A percentile compares a stretch with the other conserved stretches of the same genome.
Evolutionary conservation across 1,140 invertebrate species (phyloP).

Genomic region (Stenopsyche tienmushanensis): DNA sequence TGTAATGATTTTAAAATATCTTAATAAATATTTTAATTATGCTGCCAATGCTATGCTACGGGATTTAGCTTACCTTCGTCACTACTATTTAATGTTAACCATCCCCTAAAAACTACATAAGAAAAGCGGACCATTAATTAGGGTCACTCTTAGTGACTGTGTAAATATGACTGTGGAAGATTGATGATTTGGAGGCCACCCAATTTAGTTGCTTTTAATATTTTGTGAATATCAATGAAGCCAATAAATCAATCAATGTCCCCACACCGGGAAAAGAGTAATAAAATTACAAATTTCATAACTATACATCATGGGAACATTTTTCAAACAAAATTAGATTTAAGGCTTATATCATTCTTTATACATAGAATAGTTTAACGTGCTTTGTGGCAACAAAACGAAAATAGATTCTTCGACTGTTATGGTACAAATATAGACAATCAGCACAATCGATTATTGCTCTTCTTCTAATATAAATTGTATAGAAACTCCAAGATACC

Average conservation of each 20-base stretch:
- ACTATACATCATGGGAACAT: neutral
- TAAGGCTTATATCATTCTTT: too few relatives aligned
- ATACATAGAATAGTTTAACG: too few relatives aligned
- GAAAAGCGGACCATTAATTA: conserved; percentile 25
- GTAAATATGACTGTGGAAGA: conserved; percentile 28
- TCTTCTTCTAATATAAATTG: too few relatives aligned
- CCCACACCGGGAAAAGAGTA: neutral
- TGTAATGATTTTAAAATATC: too few relatives aligned
- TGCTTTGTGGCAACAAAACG: too few relatives aligned
- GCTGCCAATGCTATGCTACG: too few relatives aligned
- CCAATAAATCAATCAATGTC: conserved; percentile 32
- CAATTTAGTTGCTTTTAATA: conserved; percentile 31
- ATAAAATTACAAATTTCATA: neutral
- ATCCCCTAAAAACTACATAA: conserved; percentile 18
- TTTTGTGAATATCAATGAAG: conserved; percentile 30
- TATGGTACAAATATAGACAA: too few relatives aligned
- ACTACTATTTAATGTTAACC: conserved; percentile 21
- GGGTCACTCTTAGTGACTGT: conserved; percentile 25
- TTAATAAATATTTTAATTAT: too few relatives aligned
- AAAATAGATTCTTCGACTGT: too few relatives aligned
- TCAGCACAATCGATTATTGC: too few relatives aligned
- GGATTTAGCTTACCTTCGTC: too few relatives aligned
- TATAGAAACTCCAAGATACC: too few relatives aligned
- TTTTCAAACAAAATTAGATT: neutral
- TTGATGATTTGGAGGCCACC: conserved; percentile 19